Conservation (phyloP, 2,888 invertebrate genomes). For the Standfussiana lucernea region DNA sequence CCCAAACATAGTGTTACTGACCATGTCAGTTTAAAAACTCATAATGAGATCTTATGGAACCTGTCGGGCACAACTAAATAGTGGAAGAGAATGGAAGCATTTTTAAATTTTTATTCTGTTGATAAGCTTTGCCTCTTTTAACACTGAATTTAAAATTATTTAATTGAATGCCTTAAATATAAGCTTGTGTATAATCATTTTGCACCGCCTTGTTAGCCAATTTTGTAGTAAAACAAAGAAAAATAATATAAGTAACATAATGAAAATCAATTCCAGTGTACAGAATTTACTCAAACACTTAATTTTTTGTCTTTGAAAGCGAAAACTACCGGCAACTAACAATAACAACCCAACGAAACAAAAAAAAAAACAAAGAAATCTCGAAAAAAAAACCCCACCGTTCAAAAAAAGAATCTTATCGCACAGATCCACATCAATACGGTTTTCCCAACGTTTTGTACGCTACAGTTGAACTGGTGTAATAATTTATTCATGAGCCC, state of each 20-base stretch:
- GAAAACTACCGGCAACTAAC: slow-evolving; percentile 9
- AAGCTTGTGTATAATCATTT: background rate
- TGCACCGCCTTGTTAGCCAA: background rate
- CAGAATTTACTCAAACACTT: background rate
- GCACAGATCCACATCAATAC: slow-evolving; percentile 59
- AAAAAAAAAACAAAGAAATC: background rate
- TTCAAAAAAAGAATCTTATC: slow-evolving; percentile 63
- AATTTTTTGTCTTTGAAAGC: background rate
- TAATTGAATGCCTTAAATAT: background rate
- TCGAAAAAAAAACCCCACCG: slow-evolving; percentile 25
- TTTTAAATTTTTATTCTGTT: background rate
- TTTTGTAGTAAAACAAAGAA: background rate
- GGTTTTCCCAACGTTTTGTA: slow-evolving; percentile 63
- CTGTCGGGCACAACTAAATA: background rate
- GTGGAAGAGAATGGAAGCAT: background rate
- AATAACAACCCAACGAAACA: background rate
- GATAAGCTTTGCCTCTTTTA: background rate
- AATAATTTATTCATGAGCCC: slow-evolving; percentile 81
- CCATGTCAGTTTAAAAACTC: too few relatives aligned
- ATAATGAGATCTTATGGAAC: too few relatives aligned
- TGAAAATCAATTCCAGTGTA: background rate
- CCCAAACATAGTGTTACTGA: too few relatives aligned
- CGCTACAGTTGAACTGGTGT: slow-evolving; percentile 73
- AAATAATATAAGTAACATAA: background rate
- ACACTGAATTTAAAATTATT: background rate